A percentile compares a stretch with the other conserved stretches of the same genome.
Evolutionary conservation across 2,797 vertebrate species (phyloP).

Genomic region (Petrocephalus sullivani): DNA sequence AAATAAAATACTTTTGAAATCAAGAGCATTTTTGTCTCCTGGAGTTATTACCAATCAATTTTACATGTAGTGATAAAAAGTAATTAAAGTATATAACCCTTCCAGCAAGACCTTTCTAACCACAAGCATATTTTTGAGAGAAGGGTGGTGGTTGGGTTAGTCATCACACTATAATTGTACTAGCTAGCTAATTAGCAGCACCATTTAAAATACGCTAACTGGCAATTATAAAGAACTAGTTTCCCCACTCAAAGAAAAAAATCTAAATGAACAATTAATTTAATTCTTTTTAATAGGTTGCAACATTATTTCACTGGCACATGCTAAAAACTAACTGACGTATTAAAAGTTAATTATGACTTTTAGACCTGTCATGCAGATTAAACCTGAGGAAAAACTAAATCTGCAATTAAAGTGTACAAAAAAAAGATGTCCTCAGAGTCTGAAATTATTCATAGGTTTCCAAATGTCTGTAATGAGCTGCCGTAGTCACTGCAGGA

Average conservation of each 20-base stretch:
- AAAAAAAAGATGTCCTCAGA: not conserved
- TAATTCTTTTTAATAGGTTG: not conserved
- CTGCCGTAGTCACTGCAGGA: not conserved
- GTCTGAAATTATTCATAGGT: not conserved
- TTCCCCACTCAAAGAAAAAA: not conserved
- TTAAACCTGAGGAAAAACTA: not conserved
- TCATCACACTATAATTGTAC: not conserved
- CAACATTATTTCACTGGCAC: not conserved
- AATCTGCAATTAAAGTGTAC: not conserved
- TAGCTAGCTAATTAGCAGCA: not conserved
- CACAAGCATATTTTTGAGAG: not conserved
- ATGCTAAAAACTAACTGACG: not conserved
- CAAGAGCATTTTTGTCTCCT: not conserved
- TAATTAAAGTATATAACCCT: not conserved
- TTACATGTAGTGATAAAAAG: not conserved
- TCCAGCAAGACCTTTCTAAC: not conserved
- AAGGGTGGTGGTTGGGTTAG: not conserved
- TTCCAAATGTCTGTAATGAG: not conserved
- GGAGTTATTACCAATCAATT: not conserved
- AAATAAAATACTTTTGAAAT: not conserved
- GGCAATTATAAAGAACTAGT: not conserved
- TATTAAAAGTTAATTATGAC: not conserved
- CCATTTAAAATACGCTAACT: not conserved
- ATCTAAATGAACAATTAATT: not conserved
- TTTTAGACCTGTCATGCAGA: not conserved